Percentiles rank a stretch among this genome's conserved stretches.
Evolutionary conservation across 2,113 vertebrate genomes (phyloP).

Genomic region (Noturus placidus): DNA sequence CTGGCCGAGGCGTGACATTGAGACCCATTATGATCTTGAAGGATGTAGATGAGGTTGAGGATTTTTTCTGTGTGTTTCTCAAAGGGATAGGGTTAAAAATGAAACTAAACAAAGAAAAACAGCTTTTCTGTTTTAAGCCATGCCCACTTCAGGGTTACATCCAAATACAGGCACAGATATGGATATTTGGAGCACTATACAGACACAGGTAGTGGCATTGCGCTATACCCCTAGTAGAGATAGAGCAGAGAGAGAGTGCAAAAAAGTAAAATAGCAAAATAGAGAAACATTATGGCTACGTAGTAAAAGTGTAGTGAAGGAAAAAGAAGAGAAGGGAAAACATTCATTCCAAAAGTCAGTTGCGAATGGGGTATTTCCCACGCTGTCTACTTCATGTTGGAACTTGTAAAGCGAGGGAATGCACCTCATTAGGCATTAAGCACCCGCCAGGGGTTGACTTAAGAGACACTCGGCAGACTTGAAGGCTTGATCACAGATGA

Average conservation of each 20-base stretch:
- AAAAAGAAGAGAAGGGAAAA: constrained; percentile 16
- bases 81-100: not conserved
- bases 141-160: not conserved
- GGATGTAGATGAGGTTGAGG: not conserved
- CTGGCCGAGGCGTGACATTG: no score
- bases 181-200: no score
- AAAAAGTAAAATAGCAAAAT: not conserved
- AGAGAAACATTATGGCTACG: not conserved
- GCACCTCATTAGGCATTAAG: constrained; percentile 45
- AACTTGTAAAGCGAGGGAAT: constrained; percentile 40
- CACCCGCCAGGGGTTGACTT: constrained; percentile 37
- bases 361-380: constrained; percentile 52
- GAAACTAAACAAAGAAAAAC: not conserved
- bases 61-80: not conserved
- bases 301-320: constrained; percentile 1
- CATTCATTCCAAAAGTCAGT: constrained; percentile 30
- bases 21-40: not conserved
- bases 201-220: no score
- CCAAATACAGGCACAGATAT: not conserved
- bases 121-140: not conserved
- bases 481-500: constrained; percentile 9
- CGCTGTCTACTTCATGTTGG: constrained; percentile 32
- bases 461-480: constrained; percentile 1
- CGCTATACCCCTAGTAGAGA: not conserved
- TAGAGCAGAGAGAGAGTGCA: not conserved